Evolutionary conservation across 2,888 invertebrate genomes (phyloP).

Genomic region (Cetonia aurata): DNA sequence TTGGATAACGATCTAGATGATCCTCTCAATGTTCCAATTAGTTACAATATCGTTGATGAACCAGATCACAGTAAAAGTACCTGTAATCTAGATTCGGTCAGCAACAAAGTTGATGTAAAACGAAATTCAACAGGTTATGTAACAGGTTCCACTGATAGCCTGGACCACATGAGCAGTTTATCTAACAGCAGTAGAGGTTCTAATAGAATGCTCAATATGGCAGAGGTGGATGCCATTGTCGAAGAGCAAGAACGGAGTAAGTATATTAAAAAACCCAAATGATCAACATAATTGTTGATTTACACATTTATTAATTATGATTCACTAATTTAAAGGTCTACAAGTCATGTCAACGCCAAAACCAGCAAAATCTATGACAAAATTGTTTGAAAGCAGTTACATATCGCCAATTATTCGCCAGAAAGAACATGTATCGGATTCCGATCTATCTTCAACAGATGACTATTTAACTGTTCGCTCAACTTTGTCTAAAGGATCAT

Average conservation of each 20-base stretch:
- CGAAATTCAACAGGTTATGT: slow-evolving; percentile 53
- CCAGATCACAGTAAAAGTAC: slow-evolving; percentile 43
- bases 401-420: slow-evolving; percentile 60
- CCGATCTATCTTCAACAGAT: slow-evolving; percentile 61
- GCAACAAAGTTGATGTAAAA: slow-evolving; percentile 44
- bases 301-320: slow-evolving; percentile 2
- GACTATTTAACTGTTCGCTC: slow-evolving; percentile 59
- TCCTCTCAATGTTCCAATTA: slow-evolving; percentile 42
- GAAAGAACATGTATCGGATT: slow-evolving; percentile 60
- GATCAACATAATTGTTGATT: neutral
- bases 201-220: slow-evolving; percentile 62
- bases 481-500: slow-evolving; percentile 54
- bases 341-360: slow-evolving; percentile 65
- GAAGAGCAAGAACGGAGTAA: slow-evolving; percentile 64
- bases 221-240: slow-evolving; percentile 63
- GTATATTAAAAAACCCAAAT: slow-evolving; percentile 45
- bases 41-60: slow-evolving; percentile 43
- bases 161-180: slow-evolving; percentile 64
- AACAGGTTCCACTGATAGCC: slow-evolving; percentile 64
- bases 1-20: slow-evolving; percentile 50
- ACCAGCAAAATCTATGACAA: slow-evolving; percentile 51
- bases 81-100: slow-evolving; percentile 24
- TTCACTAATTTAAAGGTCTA: slow-evolving; percentile 35
- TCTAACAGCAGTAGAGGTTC: slow-evolving; percentile 62
- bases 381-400: slow-evolving; percentile 55